A percentile compares a stretch with the other conserved stretches of the same genome.
These are phyloP conservation scores for western clawed frog (Xenopus tropicalis) DNA, from an alignment of 2,113 vertebrate species.

Conservation along the genomic window UCB_Xtro_10.0 CM004447.2:30943001-30943500, in stretches of 20 bases:
- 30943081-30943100: conserved; percentile 55
- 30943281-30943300: conserved; percentile 48
- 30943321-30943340: conserved; percentile 46
- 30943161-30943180: conserved; percentile 9
- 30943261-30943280: not conserved
- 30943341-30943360: not conserved
- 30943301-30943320: too few relatives aligned
- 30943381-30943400: conserved; percentile 46
- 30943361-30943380: conserved; percentile 48
- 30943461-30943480: conserved; percentile 50
- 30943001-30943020: conserved; percentile 58
- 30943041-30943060: conserved; percentile 54
- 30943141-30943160: not conserved
- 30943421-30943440: conserved; percentile 50
- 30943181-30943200: not conserved
- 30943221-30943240: too few relatives aligned
- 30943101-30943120: conserved; percentile 53
- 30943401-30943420: conserved; percentile 51
- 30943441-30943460: conserved; percentile 47
- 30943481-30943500: conserved; percentile 51
- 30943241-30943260: not conserved
- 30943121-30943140: conserved; percentile 45
- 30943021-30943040: conserved; percentile 45
- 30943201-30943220: not conserved
- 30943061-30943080: conserved; percentile 49